Evolutionary conservation across 2,888 invertebrate species (phyloP).

Genomic region (Gandaritis pyraliata): DNA sequence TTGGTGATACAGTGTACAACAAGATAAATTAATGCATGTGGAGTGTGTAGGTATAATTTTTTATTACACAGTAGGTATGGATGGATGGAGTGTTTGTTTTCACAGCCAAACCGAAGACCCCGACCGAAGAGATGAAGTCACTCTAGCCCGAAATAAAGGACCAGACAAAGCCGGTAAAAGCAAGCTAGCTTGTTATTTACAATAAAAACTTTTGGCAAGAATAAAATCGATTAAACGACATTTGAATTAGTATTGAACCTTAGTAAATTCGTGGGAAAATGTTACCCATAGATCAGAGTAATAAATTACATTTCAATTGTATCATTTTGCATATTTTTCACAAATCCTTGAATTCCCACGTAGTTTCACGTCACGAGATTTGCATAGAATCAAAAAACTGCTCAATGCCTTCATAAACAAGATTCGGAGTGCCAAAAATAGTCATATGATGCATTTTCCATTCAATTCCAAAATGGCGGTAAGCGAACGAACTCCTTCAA

Average conservation of each 20-base stretch:
- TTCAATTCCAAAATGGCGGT: conserved; percentile 38
- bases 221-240: too few relatives aligned
- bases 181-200: too few relatives aligned
- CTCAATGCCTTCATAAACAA: conserved; percentile 28
- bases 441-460: conserved; percentile 37
- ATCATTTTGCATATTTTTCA: background rate
- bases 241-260: too few relatives aligned
- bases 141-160: too few relatives aligned
- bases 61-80: too few relatives aligned
- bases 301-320: background rate
- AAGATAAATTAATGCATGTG: conserved; percentile 2
- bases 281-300: background rate
- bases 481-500: conserved; percentile 37
- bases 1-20: background rate
- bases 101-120: too few relatives aligned
- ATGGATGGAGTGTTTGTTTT: too few relatives aligned
- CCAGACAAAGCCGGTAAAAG: too few relatives aligned
- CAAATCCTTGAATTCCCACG: conserved; percentile 7
- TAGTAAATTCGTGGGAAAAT: background rate
- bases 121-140: too few relatives aligned
- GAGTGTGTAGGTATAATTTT: background rate
- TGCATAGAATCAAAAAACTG: conserved; percentile 24
- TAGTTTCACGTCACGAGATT: conserved; percentile 10
- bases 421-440: conserved; percentile 22
- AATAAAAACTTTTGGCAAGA: too few relatives aligned